Conservation (phyloP, 2,113 vertebrate species). For the Nothoprocta pentlandii region DNA sequence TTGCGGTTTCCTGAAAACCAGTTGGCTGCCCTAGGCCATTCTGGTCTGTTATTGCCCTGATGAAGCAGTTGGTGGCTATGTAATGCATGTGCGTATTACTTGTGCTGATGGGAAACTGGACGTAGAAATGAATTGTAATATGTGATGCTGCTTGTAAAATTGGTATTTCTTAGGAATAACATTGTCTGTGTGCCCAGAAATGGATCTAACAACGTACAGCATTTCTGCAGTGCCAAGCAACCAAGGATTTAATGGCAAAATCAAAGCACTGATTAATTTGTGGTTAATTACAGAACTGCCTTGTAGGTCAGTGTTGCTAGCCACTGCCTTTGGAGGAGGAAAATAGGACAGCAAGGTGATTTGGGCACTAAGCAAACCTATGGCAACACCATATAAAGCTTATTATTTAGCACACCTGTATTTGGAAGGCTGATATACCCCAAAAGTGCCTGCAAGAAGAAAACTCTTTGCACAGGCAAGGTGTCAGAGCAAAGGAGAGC, state of each 20-base stretch:
- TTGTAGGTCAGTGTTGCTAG: not conserved
- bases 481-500: not conserved
- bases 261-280: not conserved
- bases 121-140: not conserved
- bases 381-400: not conserved
- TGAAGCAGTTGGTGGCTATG: not conserved
- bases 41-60: not conserved
- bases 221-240: not conserved
- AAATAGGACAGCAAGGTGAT: not conserved
- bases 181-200: not conserved
- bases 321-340: not conserved
- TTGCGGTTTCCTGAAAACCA: not conserved
- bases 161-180: not conserved
- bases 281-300: not conserved
- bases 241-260: not conserved
- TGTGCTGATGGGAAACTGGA: not conserved
- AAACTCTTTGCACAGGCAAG: not conserved
- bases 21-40: not conserved
- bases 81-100: not conserved
- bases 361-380: not conserved
- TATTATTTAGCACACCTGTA: not conserved
- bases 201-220: not conserved
- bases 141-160: not conserved
- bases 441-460: accelerated
- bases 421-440: not conserved